Evolutionary conservation across 2,888 invertebrate species (phyloP), one percentile per base, ranked within the genome.

Genomic region (Pemphredon lugubris): DNA sequence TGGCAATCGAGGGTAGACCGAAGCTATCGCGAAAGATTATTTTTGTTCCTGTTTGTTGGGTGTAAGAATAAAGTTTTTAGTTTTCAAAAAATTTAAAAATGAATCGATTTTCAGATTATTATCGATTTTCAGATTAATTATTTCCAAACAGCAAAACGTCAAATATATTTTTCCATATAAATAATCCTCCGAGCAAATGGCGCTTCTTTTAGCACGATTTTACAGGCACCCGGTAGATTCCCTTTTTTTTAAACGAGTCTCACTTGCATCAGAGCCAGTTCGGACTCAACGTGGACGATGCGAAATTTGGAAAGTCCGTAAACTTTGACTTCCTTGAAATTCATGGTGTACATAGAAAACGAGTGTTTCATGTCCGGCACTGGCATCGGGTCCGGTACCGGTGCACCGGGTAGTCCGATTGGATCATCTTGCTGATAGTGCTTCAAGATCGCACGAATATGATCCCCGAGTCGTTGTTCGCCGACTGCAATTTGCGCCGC

Each of bases 371-470:
- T 93, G 77, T 95, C 93, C 0, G 96, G 96, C 20, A 96, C 93
- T 0, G 92, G 90, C 91, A 96, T 93, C 0, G 97, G 97, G 86
- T 97, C 96, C 0, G 95, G 95, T 54, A 97, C 92, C 0, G 94
- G 93, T 0, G 93, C 94, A 0, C 95, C 95, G 0, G 96, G 96
- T n/a, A 96, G 86, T 4, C 96, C 96, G 3, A 95, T 91, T 0
- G 96, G 96, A 88, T 96, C 94, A 13, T 93, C 92, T 84, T 96
- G 93, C 88, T 96, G 95, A 89, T 94, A 96, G 86, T 96, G 96
- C 63, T 95, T 94, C 37, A 97, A 85, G 6, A 96, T 91, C 5
- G 91, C 91, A 47, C 94, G 90, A 44, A 96, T 92, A 84, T 94
- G 93, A 66, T 95, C 93, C 63, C 95, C 94, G 47, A 96, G 90